Evolutionary conservation across 2,113 vertebrate genomes (phyloP).

Genomic region (Nothoprocta pentlandii): DNA sequence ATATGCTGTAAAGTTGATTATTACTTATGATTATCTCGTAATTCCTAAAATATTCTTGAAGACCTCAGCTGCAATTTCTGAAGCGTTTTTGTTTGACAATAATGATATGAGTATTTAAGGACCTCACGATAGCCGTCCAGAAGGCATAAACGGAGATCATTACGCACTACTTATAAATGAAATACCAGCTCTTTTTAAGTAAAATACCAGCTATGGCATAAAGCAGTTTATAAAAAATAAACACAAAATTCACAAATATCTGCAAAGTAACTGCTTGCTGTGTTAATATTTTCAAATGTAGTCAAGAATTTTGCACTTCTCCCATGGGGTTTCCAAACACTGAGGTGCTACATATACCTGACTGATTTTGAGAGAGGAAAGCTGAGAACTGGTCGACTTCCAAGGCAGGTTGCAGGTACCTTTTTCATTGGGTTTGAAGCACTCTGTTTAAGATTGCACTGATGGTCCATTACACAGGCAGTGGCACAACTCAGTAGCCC

Average conservation of each 20-base stretch:
- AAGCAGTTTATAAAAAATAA: not conserved
- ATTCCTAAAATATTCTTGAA: constrained; percentile 3
- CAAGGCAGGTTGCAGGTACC: not conserved
- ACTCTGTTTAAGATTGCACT: not conserved
- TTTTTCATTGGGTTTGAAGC: not conserved
- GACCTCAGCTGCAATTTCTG: not conserved
- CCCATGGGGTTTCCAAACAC: not conserved
- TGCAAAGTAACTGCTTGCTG: not conserved
- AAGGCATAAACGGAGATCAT: not conserved
- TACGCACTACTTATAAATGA: not conserved
- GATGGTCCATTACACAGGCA: not conserved
- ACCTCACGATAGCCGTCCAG: not conserved
- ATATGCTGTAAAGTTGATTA: not conserved
- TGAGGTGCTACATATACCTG: not conserved
- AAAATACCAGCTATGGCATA: not conserved
- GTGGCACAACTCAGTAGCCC: not conserved
- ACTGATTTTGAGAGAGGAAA: not conserved
- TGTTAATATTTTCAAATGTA: not conserved
- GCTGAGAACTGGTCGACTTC: not conserved
- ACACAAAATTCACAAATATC: not conserved
- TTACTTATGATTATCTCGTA: not conserved
- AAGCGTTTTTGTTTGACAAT: not conserved
- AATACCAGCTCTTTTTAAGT: not conserved
- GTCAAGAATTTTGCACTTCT: not conserved
- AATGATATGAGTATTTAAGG: not conserved